A percentile compares a stretch with the other conserved stretches of the same genome.
phyloP scores from a whole-genome alignment of 23 tunicate species.

The Clavelina lepadiformis region DNA sequence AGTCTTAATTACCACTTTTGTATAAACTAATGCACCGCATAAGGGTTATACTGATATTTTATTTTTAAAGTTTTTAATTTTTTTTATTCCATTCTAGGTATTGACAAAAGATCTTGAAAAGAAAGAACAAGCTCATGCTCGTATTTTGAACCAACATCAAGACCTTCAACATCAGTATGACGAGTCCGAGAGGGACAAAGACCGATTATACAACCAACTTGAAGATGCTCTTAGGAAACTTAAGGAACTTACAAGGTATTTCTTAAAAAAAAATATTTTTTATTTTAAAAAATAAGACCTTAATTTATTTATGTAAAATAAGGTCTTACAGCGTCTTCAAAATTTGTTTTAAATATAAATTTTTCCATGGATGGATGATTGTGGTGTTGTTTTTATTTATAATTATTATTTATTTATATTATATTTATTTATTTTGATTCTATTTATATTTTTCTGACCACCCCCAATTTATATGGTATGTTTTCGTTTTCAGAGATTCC shows the following conservation, averaged over 20 bases:
- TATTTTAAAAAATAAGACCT: too few species aligned
- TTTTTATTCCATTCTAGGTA: conserved; percentile 25
- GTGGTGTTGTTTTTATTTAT: too few species aligned
- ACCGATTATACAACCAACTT: conserved; percentile 47
- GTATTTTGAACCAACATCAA: conserved; percentile 59
- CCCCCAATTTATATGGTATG: not conserved
- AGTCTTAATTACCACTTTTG: not conserved
- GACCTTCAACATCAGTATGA: conserved; percentile 54
- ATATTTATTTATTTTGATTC: too few species aligned
- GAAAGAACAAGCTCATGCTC: conserved; percentile 70
- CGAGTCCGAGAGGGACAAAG: conserved; percentile 63
- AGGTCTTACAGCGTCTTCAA: too few species aligned
- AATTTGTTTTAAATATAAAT: too few species aligned
- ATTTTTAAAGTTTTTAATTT: not conserved
- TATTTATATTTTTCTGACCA: too few species aligned
- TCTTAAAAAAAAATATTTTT: too few species aligned
- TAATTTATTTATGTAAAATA: too few species aligned
- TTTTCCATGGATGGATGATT: too few species aligned
- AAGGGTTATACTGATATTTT: not conserved
- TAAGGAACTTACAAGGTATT: conserved; percentile 63
- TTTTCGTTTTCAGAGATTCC: conserved; percentile 33
- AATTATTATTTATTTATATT: too few species aligned
- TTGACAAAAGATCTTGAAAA: conserved; percentile 83
- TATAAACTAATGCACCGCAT: not conserved
- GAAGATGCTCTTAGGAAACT: conserved; percentile 75